A percentile compares a stretch with the other conserved stretches of the same genome.
Evolutionary conservation across 2,113 vertebrate genomes (phyloP).

Genomic region (Vireo altiloquus): DNA sequence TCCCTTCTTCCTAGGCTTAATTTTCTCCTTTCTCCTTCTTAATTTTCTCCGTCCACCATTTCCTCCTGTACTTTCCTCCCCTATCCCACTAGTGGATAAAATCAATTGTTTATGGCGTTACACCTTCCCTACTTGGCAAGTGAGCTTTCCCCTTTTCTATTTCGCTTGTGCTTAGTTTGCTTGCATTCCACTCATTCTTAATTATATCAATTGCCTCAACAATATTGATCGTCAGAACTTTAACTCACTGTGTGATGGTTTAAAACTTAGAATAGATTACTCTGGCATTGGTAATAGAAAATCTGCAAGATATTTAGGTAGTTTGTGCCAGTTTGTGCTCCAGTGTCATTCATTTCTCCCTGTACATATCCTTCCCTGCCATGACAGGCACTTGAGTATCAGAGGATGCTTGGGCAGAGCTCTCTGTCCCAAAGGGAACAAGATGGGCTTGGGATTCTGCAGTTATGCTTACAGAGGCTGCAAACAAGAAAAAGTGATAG

Average conservation of each 20-base stretch:
- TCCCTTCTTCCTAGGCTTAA: not conserved
- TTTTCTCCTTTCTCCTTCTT: not conserved
- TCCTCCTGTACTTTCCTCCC: not conserved
- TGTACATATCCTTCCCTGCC: not conserved
- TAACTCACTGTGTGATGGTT: not conserved
- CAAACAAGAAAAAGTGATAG: not conserved
- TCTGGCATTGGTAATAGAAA: not conserved
- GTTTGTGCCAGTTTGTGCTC: not conserved
- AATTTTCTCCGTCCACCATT: not conserved
- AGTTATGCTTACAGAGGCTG: not conserved
- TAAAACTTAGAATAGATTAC: not conserved
- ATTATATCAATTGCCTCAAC: not conserved
- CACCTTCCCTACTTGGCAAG: not conserved
- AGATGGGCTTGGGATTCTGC: not conserved
- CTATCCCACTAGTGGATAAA: not conserved
- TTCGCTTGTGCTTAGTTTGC: not conserved
- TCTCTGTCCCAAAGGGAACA: not conserved
- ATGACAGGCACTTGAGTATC: accelerated
- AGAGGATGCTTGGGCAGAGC: not conserved
- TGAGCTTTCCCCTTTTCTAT: not conserved
- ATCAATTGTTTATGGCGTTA: not conserved
- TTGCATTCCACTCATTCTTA: not conserved
- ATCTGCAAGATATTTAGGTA: not conserved
- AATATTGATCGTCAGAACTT: not conserved
- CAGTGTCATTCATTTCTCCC: not conserved